Base-by-base conservation (phyloP, 30 jellyfish, hydroid and myxozoan species). In the Chrysaora quinquecirrha region DNA sequence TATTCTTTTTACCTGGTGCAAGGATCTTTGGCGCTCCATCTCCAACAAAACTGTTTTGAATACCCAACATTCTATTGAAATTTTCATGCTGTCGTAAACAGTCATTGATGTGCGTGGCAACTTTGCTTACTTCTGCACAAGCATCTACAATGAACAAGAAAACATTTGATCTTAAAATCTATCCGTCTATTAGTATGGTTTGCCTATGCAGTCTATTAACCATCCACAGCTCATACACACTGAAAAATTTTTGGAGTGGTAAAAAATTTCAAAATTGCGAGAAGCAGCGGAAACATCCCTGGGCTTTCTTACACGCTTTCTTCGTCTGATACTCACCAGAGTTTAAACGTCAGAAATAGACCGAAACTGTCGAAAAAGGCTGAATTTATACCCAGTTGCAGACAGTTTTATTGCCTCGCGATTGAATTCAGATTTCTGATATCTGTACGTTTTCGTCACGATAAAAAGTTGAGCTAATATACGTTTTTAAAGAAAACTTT, bases 1-100 rank as follows among this genome's bases (percentile, higher is more conserved):
- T n/a, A n/a, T n/a, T n/a, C n/a, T n/a, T n/a, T n/a, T n/a, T 54
- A 91, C 98, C 98, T 76, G 98, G 98, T 23, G 98, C 95, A 4
- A 91, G 73, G 20, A 91, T 86, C 61, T 85, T 63, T 48, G 98
- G 98, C 19, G 95, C 96, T 18, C 84, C 67, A 65, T 86, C 91
- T 11, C 98, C 98, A 77, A 90, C 69, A 30, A 91, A 76, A 64
- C 96, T 78, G 76, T 91, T 85, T 58, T 91, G 98, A 19, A 91
- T 91, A 58, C 80, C 77, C 61, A 91, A 70, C 98, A 91, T 91
- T 48, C 71, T 85, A 63, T 85, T 91, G 88, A 91, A 91, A 63
- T 91, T 91, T 80, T 91, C 98, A 63, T 91, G 98, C 50, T 87
- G 96, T 1, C 98, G 96, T 10, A 91, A 68, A 54, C 98, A 91